These are phyloP conservation scores for Trematomus loennbergii DNA, from an alignment of 2,113 vertebrate species.

Conservation along the genomic window DNA sequence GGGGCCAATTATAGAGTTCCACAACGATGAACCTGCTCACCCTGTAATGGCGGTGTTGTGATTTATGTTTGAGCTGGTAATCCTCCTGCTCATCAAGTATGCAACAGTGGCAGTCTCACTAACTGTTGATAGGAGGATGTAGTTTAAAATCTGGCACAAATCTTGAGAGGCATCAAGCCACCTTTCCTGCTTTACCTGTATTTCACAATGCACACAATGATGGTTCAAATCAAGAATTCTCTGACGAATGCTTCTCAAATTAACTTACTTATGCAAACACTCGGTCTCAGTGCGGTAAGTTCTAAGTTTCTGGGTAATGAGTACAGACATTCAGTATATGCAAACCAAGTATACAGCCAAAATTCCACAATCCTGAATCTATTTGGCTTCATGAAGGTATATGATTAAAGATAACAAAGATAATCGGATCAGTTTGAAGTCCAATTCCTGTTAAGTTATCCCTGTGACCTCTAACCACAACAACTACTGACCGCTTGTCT, in stretches of 20 bases:
- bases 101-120: slow-evolving; percentile 10
- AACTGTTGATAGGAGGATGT: slow-evolving; percentile 54
- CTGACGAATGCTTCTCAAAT: not conserved
- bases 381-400: not conserved
- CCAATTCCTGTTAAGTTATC: not conserved
- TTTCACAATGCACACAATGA: not conserved
- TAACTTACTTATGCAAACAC: slow-evolving; percentile 19
- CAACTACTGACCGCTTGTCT: not conserved
- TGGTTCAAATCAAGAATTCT: not conserved
- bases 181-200: not conserved
- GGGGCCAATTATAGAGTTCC: slow-evolving; percentile 8
- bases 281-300: not conserved
- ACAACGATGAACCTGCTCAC: not conserved
- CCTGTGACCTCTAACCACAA: not conserved
- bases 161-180: not conserved
- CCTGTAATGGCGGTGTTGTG: not conserved
- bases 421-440: slow-evolving; percentile 8
- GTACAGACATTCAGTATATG: not conserved
- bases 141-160: slow-evolving; percentile 12
- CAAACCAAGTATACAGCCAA: not conserved
- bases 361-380: not conserved
- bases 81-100: slow-evolving; percentile 29
- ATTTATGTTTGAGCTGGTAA: slow-evolving; percentile 53
- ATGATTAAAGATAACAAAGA: not conserved
- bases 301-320: not conserved